phyloP scores from a whole-genome alignment of 2,113 vertebrate genomes.

The Trachemys scripta region DNA sequence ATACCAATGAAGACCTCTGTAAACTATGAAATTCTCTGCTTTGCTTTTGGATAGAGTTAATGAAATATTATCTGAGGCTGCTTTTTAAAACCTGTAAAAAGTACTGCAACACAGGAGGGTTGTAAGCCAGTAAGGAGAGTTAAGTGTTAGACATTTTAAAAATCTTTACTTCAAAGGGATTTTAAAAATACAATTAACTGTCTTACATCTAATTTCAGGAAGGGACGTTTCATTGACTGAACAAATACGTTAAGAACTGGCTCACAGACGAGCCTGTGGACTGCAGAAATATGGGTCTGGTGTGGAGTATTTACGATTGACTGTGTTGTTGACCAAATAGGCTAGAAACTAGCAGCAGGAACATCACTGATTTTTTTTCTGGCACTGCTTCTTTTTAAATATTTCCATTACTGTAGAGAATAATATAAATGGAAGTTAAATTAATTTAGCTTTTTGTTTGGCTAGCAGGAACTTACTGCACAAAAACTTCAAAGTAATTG shows the following conservation, averaged over 20 bases:
- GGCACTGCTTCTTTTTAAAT: background rate
- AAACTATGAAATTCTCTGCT: background rate
- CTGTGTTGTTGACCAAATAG: background rate
- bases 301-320: background rate
- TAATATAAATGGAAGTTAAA: background rate
- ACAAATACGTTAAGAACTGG: background rate
- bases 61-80: no score
- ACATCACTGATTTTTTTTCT: background rate
- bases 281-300: background rate
- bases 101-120: background rate
- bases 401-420: background rate
- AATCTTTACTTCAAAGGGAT: background rate
- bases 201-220: background rate
- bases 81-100: no score
- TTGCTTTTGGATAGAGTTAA: background rate
- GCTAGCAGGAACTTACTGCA: background rate
- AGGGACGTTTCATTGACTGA: background rate
- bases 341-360: background rate
- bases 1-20: background rate
- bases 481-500: background rate
- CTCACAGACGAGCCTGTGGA: background rate
- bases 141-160: background rate
- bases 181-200: background rate
- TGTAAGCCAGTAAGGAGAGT: background rate
- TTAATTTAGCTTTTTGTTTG: conserved; percentile 13